Evolutionary conservation across 2,113 vertebrate species (phyloP).

Genomic region (Agapornis roseicollis): DNA sequence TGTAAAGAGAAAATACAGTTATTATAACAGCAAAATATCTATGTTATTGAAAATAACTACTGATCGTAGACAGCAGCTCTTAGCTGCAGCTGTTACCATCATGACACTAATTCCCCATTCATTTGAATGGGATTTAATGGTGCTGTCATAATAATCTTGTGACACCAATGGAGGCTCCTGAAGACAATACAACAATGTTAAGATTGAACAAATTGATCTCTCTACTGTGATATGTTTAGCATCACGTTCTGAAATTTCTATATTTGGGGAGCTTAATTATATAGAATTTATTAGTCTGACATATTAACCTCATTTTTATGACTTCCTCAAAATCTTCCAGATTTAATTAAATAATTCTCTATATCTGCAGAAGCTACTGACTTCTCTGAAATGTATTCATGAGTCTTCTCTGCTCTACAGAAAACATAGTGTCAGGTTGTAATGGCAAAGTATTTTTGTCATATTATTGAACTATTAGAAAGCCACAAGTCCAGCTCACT

Average conservation of each 20-base stretch:
- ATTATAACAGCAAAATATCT: constrained; percentile 45
- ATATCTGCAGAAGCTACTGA: constrained; percentile 42
- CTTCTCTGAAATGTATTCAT: constrained; percentile 51
- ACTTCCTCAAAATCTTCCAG: constrained; percentile 41
- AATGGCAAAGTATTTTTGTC: constrained; percentile 22
- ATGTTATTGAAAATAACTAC: constrained; percentile 63
- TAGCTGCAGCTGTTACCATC: constrained; percentile 67
- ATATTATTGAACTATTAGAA: not conserved
- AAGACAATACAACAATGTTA: constrained; percentile 68
- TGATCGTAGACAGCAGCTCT: constrained; percentile 55
- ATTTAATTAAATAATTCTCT: constrained; percentile 65
- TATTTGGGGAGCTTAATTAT: constrained; percentile 65
- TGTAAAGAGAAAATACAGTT: constrained; percentile 23
- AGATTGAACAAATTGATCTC: constrained; percentile 72
- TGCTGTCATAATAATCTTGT: constrained; percentile 69
- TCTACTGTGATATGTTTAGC: constrained; percentile 54
- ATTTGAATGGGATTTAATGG: constrained; percentile 66
- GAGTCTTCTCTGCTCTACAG: constrained; percentile 12
- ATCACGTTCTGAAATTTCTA: constrained; percentile 57
- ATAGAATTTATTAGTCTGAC: constrained; percentile 68
- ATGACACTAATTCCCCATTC: constrained; percentile 68
- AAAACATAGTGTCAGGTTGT: not conserved
- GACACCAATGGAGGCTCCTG: constrained; percentile 66
- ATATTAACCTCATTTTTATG: constrained; percentile 69
- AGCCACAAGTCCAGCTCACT: not conserved